These are phyloP conservation scores for Parelbella ahira DNA, from an alignment of 2,888 invertebrate genomes.

Conservation along the genomic window DNA sequence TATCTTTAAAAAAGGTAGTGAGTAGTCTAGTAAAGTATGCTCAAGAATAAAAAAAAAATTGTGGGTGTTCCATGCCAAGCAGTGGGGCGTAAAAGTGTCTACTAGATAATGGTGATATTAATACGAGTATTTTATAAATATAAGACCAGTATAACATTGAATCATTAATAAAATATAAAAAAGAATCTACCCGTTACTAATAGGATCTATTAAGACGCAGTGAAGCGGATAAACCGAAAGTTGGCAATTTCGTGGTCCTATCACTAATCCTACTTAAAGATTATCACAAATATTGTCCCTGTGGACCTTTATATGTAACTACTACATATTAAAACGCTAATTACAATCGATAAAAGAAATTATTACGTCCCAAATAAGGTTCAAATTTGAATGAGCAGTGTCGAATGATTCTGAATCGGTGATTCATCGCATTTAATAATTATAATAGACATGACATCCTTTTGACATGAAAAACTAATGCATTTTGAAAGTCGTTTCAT, in stretches of 20 bases:
- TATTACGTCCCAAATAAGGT: not conserved
- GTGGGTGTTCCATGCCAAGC: too few relatives aligned
- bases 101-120: too few relatives aligned
- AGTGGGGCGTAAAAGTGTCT: too few relatives aligned
- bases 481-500: constrained; percentile 1
- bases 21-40: too few relatives aligned
- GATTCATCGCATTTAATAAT: constrained; percentile 14
- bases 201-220: constrained; percentile 11
- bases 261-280: constrained; percentile 3
- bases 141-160: too few relatives aligned
- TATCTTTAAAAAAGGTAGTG: too few relatives aligned
- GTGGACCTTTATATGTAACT: too few relatives aligned
- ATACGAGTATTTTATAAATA: too few relatives aligned
- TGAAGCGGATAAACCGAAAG: constrained; percentile 24
- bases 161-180: constrained; percentile 8
- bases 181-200: constrained; percentile 6
- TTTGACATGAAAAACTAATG: not conserved
- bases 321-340: too few relatives aligned
- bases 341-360: too few relatives aligned
- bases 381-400: too few relatives aligned
- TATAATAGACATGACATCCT: not conserved
- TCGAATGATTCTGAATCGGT: not conserved
- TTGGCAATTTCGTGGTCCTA: constrained; percentile 13
- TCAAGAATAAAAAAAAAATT: too few relatives aligned
- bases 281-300: constrained; percentile 3